Conservation (phyloP, 1,140 invertebrate species). For the Ephestia elutella region DNA sequence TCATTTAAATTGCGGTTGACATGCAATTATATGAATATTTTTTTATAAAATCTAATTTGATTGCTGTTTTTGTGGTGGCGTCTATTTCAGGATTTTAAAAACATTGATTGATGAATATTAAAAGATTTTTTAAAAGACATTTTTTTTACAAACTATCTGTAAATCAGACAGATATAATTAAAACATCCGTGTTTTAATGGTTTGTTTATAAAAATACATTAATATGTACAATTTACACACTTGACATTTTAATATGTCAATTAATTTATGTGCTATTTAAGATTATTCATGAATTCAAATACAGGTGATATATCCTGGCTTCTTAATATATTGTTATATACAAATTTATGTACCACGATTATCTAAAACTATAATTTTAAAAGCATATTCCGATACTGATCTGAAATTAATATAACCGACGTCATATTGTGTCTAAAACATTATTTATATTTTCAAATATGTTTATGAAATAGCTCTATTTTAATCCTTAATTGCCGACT, state of each 20-base stretch:
- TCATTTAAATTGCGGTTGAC: too few relatives aligned
- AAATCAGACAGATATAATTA: background rate
- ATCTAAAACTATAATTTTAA: background rate
- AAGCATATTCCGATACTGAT: background rate
- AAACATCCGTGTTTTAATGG: conserved; percentile 1
- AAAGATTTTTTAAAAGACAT: too few relatives aligned
- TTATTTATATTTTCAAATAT: too few relatives aligned
- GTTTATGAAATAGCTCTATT: too few relatives aligned
- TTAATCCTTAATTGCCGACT: too few relatives aligned
- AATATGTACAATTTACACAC: background rate
- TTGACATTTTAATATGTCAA: background rate
- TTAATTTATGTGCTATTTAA: background rate
- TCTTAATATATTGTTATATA: background rate
- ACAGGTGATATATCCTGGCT: background rate
- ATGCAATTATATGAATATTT: too few relatives aligned
- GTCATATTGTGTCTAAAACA: too few relatives aligned
- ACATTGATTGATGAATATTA: too few relatives aligned
- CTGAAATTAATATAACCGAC: too few relatives aligned
- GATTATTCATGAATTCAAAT: background rate
- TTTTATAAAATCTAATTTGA: too few relatives aligned
- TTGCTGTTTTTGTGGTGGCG: too few relatives aligned
- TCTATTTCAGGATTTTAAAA: too few relatives aligned
- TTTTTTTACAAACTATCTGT: background rate
- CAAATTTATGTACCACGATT: background rate
- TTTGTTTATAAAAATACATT: background rate